Evolutionary conservation across 2,888 invertebrate genomes (phyloP).

Genomic region (Hybos culiciformis): DNA sequence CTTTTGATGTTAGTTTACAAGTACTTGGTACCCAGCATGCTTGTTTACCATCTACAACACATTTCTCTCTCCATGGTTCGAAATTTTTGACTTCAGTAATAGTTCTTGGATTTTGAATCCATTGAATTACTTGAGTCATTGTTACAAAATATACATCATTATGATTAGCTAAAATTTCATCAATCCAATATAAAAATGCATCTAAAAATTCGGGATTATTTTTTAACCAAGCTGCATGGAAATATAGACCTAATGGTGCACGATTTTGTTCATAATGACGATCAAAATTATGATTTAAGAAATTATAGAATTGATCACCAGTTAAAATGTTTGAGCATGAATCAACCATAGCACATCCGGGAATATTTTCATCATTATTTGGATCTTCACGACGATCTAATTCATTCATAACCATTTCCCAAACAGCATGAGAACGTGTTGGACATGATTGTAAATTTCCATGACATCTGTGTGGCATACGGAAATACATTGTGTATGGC

Average conservation of each 20-base stretch:
- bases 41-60: slow-evolving; percentile 67
- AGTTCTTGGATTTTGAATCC: slow-evolving; percentile 87
- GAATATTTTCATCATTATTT: slow-evolving; percentile 72
- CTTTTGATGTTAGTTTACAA: slow-evolving; percentile 83
- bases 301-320: slow-evolving; percentile 88
- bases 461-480: slow-evolving; percentile 88
- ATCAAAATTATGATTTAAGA: slow-evolving; percentile 86
- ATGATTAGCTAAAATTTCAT: slow-evolving; percentile 70
- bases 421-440: slow-evolving; percentile 82
- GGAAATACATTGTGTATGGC: slow-evolving; percentile 98
- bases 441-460: slow-evolving; percentile 85
- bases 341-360: slow-evolving; percentile 90
- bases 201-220: slow-evolving; percentile 86
- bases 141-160: slow-evolving; percentile 89
- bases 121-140: slow-evolving; percentile 92
- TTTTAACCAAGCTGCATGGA: slow-evolving; percentile 88
- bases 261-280: slow-evolving; percentile 83
- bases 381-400: slow-evolving; percentile 85
- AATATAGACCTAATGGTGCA: slow-evolving; percentile 77
- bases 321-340: slow-evolving; percentile 85
- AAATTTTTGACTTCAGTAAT: slow-evolving; percentile 76
- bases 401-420: slow-evolving; percentile 95
- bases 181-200: slow-evolving; percentile 87
- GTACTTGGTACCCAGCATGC: slow-evolving; percentile 82
- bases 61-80: slow-evolving; percentile 91